Conservation (phyloP, 2,113 vertebrate genomes). For the Crotalus helleri region DNA sequence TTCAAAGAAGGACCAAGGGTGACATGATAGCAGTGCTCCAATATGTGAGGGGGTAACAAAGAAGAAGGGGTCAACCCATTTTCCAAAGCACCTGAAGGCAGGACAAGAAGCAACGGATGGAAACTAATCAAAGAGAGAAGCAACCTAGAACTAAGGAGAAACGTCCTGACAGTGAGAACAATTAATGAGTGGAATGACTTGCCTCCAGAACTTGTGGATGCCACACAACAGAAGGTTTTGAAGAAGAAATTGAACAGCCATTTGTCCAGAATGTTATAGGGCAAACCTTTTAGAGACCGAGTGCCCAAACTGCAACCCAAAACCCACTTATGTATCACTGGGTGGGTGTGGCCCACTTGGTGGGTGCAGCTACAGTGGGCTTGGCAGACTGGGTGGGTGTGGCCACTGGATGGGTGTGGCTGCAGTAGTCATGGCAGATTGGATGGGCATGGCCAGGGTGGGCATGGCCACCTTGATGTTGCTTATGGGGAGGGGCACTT, state of each 20-base stretch:
- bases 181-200: not conserved
- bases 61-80: not conserved
- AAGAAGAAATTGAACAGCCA: not conserved
- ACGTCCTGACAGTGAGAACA: not conserved
- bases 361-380: no score
- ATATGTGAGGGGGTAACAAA: not conserved
- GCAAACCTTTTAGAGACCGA: no score
- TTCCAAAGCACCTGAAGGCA: not conserved
- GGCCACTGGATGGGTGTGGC: no score
- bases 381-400: no score
- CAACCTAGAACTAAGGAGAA: not conserved
- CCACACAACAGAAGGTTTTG: not conserved
- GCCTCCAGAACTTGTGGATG: not conserved
- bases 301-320: no score
- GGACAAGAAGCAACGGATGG: not conserved
- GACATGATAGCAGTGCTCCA: not conserved
- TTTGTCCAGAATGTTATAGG: not conserved
- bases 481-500: no score
- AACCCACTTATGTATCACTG: no score
- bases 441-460: no score
- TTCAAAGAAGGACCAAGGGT: not conserved
- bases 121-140: not conserved
- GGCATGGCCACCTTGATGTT: no score
- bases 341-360: no score
- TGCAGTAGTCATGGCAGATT: no score